Conservation (phyloP, 2,888 invertebrate species). For the Hirtodrosophila alboralis region DNA sequence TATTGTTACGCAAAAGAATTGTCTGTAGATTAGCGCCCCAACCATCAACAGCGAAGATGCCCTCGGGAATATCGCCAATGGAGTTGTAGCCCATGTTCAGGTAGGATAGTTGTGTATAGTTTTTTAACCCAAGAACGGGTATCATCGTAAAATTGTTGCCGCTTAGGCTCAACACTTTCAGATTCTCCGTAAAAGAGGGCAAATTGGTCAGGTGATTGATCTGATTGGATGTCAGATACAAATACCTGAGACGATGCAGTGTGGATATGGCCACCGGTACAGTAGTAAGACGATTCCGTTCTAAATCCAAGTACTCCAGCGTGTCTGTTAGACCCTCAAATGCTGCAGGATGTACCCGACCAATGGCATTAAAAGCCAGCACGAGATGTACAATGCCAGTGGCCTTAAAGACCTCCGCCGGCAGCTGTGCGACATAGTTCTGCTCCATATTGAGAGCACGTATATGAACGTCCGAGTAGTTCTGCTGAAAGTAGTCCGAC, state of each 20-base stretch:
- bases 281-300: slow-evolving; percentile 89
- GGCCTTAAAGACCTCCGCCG: slow-evolving; percentile 88
- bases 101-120: slow-evolving; percentile 91
- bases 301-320: slow-evolving; percentile 92
- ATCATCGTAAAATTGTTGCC: slow-evolving; percentile 91
- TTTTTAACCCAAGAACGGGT: slow-evolving; percentile 88
- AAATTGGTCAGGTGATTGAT: slow-evolving; percentile 86
- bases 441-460: slow-evolving; percentile 92
- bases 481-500: slow-evolving; percentile 88
- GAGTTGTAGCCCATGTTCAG: slow-evolving; percentile 95
- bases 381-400: slow-evolving; percentile 91
- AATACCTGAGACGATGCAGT: slow-evolving; percentile 89
- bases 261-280: slow-evolving; percentile 89
- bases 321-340: slow-evolving; percentile 90
- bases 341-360: slow-evolving; percentile 88
- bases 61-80: slow-evolving; percentile 90
- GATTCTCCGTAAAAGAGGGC: slow-evolving; percentile 85
- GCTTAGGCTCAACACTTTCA: slow-evolving; percentile 91
- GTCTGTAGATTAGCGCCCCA: slow-evolving; percentile 93
- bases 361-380: slow-evolving; percentile 91
- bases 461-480: slow-evolving; percentile 87
- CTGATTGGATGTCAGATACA: slow-evolving; percentile 93
- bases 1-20: slow-evolving; percentile 92
- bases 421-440: slow-evolving; percentile 89
- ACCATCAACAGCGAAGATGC: slow-evolving; percentile 88